Evolutionary conservation across 2,888 invertebrate species (phyloP).

Genomic region (Lasius fuliginosus): DNA sequence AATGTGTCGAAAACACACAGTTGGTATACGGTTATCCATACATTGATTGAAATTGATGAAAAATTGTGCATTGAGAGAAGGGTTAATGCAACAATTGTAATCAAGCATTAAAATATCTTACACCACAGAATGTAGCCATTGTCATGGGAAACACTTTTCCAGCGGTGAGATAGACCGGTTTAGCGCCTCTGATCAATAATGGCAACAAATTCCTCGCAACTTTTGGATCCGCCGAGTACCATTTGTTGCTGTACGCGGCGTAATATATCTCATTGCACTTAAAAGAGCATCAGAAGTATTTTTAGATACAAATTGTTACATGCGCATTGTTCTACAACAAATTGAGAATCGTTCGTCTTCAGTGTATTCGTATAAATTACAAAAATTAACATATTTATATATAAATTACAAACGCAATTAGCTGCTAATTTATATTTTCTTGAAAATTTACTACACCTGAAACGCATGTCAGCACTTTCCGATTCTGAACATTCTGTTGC

Average conservation of each 20-base stretch:
- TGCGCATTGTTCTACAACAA: background rate
- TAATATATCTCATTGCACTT: conserved; percentile 53
- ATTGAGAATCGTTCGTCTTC: background rate
- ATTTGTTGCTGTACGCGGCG: conserved; percentile 44
- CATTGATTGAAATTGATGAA: no score
- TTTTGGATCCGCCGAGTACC: conserved; percentile 28
- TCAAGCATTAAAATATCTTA: conserved; percentile 44
- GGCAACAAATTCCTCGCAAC: conserved; percentile 46
- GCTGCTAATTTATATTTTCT: background rate
- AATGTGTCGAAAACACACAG: no score
- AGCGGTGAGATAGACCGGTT: conserved; percentile 63
- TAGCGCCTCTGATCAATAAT: conserved; percentile 45
- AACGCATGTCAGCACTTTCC: background rate
- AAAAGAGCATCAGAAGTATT: background rate
- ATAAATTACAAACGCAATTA: background rate
- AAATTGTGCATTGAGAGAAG: no score
- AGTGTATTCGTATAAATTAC: background rate
- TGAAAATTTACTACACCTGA: background rate
- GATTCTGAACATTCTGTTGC: background rate
- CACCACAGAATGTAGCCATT: conserved; percentile 62
- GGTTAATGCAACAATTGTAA: background rate
- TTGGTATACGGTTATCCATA: no score
- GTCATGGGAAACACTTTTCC: conserved; percentile 67
- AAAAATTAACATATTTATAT: background rate
- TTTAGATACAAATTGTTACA: background rate